These are phyloP conservation scores for Acridotheres tristis DNA, from an alignment of 2,797 vertebrate species.

Conservation along the genomic window DNA sequence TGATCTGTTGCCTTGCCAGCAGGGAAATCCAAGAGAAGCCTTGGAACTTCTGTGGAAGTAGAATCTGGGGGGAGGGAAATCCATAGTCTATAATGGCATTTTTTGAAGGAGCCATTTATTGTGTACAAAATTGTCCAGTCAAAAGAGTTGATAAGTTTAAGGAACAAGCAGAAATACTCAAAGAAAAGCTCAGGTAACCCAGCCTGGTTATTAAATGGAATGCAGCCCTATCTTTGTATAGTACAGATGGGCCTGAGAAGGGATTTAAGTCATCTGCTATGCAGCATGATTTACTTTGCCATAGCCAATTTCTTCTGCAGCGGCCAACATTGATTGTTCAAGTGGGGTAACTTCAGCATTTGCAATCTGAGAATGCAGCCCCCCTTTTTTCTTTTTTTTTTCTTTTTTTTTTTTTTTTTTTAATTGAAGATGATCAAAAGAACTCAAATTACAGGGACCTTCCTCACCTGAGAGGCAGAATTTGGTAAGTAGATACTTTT, in stretches of 20 bases:
- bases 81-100: background rate
- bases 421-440: background rate
- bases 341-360: background rate
- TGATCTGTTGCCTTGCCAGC: background rate
- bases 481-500: constrained; percentile 28
- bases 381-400: background rate
- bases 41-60: background rate
- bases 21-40: background rate
- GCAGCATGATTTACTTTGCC: background rate
- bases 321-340: background rate
- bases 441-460: background rate
- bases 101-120: background rate
- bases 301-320: background rate
- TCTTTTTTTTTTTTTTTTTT: no score
- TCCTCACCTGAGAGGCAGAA: background rate
- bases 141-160: background rate
- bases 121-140: background rate
- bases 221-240: background rate
- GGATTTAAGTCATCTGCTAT: background rate
- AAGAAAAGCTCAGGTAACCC: background rate
- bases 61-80: background rate
- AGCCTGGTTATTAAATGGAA: background rate
- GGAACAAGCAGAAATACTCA: background rate
- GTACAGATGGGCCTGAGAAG: background rate
- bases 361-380: background rate